phyloP scores from a whole-genome alignment of 2,113 vertebrate genomes.

The Pterocles orientalis region DNA sequence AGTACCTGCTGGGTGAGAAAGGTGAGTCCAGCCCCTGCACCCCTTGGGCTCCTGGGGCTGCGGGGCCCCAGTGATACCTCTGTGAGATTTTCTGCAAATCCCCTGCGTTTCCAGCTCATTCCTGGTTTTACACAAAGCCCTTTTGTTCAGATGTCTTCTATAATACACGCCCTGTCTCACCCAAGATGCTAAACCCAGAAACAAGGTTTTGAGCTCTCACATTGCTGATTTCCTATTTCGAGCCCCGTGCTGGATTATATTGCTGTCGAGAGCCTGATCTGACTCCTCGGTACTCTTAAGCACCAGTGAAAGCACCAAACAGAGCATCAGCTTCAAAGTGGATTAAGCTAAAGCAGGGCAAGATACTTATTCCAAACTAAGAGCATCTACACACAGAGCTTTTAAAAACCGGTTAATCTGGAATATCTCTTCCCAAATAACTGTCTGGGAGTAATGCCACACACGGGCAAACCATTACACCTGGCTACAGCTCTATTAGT shows the following conservation, averaged over 20 bases:
- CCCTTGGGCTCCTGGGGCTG: not conserved
- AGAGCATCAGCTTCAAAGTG: constrained; percentile 53
- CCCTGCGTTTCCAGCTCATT: fast-evolving
- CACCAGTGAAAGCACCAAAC: constrained; percentile 37
- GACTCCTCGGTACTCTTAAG: constrained; percentile 11
- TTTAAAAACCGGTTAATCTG: constrained; percentile 35
- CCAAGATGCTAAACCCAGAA: not conserved
- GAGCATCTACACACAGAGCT: constrained; percentile 15
- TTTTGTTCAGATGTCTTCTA: not conserved
- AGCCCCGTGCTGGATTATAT: not conserved
- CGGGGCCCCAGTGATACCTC: not conserved
- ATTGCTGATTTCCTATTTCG: not conserved
- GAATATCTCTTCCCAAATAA: constrained; percentile 24
- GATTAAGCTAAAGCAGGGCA: constrained; percentile 58
- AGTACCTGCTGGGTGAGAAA: constrained; percentile 86
- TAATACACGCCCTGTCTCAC: fast-evolving
- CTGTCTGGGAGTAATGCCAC: not conserved
- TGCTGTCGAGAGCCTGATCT: not conserved
- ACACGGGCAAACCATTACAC: not conserved
- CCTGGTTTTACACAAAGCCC: not conserved
- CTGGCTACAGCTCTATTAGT: not conserved
- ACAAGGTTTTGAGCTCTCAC: not conserved
- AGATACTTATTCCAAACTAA: constrained; percentile 46
- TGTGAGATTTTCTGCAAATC: not conserved
- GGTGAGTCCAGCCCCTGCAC: constrained; percentile 59